A percentile compares a stretch with the other conserved stretches of the same genome.
Conservation (phyloP, 2,888 invertebrate species). For the Scaptomyza parva region DNA sequence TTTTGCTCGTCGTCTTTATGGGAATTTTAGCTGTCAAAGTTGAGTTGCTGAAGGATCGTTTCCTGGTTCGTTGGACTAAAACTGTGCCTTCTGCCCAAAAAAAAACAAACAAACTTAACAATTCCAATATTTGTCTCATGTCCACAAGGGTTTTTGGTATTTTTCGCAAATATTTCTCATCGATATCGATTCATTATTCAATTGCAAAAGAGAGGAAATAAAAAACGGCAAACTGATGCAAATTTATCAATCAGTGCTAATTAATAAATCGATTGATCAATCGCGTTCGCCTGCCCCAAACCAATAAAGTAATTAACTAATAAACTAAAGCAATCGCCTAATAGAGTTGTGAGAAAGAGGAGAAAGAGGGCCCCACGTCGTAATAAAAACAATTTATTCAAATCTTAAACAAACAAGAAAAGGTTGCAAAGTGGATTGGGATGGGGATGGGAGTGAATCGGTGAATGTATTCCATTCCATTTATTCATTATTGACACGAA, state of each 20-base stretch:
- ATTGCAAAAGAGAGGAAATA: conserved; percentile 16
- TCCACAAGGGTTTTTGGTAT: not conserved
- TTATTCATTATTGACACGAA: no score
- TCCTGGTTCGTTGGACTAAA: conserved; percentile 56
- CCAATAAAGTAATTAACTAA: no score
- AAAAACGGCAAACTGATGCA: conserved; percentile 13
- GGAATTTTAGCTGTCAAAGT: conserved; percentile 7
- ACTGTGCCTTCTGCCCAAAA: not conserved
- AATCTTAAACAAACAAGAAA: no score
- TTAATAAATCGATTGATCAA: conserved; percentile 70
- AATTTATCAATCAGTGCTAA: conserved; percentile 67
- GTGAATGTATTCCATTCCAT: no score
- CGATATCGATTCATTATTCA: conserved; percentile 16
- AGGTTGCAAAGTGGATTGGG: no score
- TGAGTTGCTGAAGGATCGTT: conserved; percentile 31
- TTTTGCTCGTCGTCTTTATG: not conserved
- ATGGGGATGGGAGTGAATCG: no score
- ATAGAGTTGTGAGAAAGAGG: not conserved
- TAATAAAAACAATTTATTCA: not conserved
- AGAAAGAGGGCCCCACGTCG: not conserved
- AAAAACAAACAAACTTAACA: not conserved
- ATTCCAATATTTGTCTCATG: conserved; percentile 2
- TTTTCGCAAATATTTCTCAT: conserved; percentile 28
- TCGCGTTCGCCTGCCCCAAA: conserved; percentile 3
- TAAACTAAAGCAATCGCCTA: conserved; percentile 18